Percentiles rank a stretch among this genome's conserved stretches.
Conservation (phyloP, 2,113 vertebrate genomes). For the Bos indicus region DNA sequence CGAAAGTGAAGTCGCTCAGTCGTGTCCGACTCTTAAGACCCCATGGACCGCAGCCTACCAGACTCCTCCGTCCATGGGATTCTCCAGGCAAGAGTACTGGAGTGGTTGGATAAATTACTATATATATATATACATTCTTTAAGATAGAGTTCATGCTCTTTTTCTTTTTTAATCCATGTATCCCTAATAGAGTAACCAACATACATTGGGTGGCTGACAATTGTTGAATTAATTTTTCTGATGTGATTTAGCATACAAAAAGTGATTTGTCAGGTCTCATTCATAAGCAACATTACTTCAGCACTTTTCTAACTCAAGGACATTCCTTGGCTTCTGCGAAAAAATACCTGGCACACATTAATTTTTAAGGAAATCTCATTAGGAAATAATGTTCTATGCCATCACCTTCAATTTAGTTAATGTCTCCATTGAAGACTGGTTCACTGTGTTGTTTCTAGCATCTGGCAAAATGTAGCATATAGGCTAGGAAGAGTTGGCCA, state of each 20-base stretch:
- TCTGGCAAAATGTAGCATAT: neutral
- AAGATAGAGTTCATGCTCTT: neutral
- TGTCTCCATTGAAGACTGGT: conserved; percentile 32
- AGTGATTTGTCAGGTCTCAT: neutral
- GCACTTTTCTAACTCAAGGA: conserved; percentile 5
- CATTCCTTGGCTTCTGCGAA: neutral
- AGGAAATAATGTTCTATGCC: conserved; percentile 46
- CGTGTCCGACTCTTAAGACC: no score
- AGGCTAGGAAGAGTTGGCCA: neutral
- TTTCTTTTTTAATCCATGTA: neutral
- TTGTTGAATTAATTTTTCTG: neutral
- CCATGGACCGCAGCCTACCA: no score
- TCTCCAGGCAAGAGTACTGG: no score
- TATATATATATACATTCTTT: neutral
- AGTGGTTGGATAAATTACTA: neutral
- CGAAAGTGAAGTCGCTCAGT: no score
- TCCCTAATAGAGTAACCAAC: neutral
- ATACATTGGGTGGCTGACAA: neutral
- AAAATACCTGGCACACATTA: conserved; percentile 25
- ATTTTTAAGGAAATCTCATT: conserved; percentile 42
- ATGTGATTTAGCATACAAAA: neutral
- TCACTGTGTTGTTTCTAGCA: conserved; percentile 24
- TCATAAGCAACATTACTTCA: neutral
- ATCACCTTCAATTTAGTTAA: conserved; percentile 59
- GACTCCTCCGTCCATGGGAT: no score